Evolutionary conservation across 2,113 vertebrate species (phyloP).

Genomic region (Tringa solitaria): DNA sequence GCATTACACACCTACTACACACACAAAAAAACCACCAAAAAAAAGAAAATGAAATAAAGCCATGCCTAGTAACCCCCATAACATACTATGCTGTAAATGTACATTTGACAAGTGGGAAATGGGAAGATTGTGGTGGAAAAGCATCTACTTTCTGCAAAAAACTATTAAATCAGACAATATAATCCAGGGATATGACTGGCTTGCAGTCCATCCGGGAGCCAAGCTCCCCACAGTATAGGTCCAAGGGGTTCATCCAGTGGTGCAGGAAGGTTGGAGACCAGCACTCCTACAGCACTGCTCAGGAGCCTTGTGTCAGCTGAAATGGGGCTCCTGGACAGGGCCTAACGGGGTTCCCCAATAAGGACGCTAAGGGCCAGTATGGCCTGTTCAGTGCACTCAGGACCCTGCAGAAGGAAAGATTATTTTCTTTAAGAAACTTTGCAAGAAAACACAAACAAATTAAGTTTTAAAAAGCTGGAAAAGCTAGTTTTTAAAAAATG

Average conservation of each 20-base stretch:
- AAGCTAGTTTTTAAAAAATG: neutral
- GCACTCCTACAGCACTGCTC: neutral
- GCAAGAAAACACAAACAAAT: neutral
- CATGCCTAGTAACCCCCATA: neutral
- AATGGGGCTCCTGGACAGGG: neutral
- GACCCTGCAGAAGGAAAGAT: neutral
- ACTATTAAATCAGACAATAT: neutral
- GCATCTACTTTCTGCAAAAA: neutral
- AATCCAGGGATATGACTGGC: neutral
- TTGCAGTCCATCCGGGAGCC: neutral
- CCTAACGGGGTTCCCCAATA: fast-evolving
- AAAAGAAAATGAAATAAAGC: neutral
- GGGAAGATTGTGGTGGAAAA: neutral
- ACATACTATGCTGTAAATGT: neutral
- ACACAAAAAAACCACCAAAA: neutral
- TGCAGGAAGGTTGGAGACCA: neutral
- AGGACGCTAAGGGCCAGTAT: neutral
- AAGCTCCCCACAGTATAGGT: neutral
- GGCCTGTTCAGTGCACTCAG: neutral
- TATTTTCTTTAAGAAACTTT: neutral
- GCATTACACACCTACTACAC: neutral
- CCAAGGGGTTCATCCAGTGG: neutral
- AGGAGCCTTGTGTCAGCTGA: neutral
- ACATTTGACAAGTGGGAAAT: neutral
- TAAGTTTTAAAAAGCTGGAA: neutral